Evolutionary conservation across 2,113 vertebrate genomes (phyloP), one percentile per base, ranked within the genome.

Genomic region (Equus quagga): DNA sequence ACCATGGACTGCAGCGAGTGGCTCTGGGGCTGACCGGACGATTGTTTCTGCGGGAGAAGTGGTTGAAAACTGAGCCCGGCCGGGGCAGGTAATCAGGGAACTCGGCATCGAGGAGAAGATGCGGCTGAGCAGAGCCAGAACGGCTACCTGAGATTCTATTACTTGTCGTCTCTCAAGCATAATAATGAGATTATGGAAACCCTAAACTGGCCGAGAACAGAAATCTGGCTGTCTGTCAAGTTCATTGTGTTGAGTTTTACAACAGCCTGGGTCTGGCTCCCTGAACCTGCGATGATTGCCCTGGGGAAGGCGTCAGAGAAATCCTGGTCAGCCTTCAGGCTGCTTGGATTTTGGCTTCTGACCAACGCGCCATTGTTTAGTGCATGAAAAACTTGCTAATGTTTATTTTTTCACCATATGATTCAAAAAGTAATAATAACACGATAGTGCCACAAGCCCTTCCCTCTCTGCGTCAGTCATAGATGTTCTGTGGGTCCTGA

Each of bases 111-210:
- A 98, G 99, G 99, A 98, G 98, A 99, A 98, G 98, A 99, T 98
- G 98, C 65, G 91, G 98, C 98, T 98, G 87, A 98, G 98, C 97
- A 98, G 98, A 98, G 98, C 98, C 98, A 96, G 97, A 98, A 95
- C 96, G 56, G 98, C 98, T 98, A 99, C 98, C 99, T 98, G 99
- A 99, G 99, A 99, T 99, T 99, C 99, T 98, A 98, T 99, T 99
- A 99, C 99, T 99, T 99, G 99, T 99, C 98, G 98, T 99, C 99
- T 99, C 99, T 99, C 99, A 99, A 99, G 99, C 99, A 99, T 99
- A 99, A 99, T 99, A 99, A 99, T 99, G 99, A 99, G 99, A 99
- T 99, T 98, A 99, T 98, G 98, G 99, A 99, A 99, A 99, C 99
- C 99, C 98, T 99, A 99, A 99, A 99, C 99, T 99, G 98, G 97